Evolutionary conservation across 2,888 invertebrate genomes (phyloP), one percentile per base, ranked within the genome.

Genomic region (Agrochola circellaris): DNA sequence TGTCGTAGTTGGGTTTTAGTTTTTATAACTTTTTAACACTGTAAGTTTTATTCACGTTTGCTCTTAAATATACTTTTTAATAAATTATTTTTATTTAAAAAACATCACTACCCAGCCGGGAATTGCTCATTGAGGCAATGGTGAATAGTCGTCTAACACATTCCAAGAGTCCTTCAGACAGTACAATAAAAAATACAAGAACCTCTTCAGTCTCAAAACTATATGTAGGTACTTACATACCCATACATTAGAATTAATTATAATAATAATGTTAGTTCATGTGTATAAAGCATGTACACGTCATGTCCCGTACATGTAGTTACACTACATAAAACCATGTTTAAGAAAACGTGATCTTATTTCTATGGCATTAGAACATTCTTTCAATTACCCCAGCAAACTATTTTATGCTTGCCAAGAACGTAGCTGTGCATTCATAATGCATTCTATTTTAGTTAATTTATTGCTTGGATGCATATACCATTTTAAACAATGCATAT

Each of bases 391-490:
- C 48, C 30, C 54, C 64, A 68, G 9, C 11, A 17, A 64, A 64
- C 34, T 74, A 75, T 68, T 83, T n/a, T 42, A 71, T 45, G 23
- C 68, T 76, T 86, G 86, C 82, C 84, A 87, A 84, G 75, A 81
- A 78, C 51, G 79, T 54, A 75, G 66, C 75, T 60, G 26, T 71
- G 62, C 34, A 80, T 79, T 68, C 48, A 68, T 60, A 54, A 71
- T 72, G 74, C 69, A 86, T 80, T 77, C 74, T 78, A 82, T 80
- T 86, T 82, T 67, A 71, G 64, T 61, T 58, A 8, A 30, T 30
- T 70, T 72, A 79, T 64, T 77, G 66, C 66, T 70, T 34, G 30
- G 13, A 34, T 51, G 62, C 70, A 61, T 23, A 54, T 1, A 26
- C 20, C 23, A 62, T 51, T 77, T 60, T 8, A 54, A 66, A 72